Evolutionary conservation across 2,888 invertebrate species (phyloP).

Genomic region (Cephus sareptanus): DNA sequence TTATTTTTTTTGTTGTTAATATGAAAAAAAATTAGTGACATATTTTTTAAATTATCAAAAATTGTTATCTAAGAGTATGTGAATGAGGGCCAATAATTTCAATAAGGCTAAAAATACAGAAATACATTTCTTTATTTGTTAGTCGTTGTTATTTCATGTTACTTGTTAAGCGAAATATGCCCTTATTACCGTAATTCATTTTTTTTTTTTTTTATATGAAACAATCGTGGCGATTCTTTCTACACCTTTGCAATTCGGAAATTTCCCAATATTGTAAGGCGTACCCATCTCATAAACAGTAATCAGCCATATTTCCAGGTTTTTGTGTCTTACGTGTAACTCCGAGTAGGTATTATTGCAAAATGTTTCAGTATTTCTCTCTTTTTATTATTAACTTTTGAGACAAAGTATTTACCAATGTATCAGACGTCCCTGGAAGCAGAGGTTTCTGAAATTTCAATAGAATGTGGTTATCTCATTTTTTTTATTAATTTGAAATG

Average conservation of each 20-base stretch:
- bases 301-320: slow-evolving; percentile 53
- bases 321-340: slow-evolving; percentile 52
- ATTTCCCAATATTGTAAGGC: slow-evolving; percentile 8
- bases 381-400: background rate
- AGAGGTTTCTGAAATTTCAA: background rate
- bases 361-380: background rate
- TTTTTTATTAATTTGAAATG: background rate
- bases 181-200: background rate
- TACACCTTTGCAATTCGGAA: slow-evolving; percentile 38
- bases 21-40: background rate
- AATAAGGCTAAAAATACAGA: background rate
- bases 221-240: slow-evolving; percentile 17
- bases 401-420: background rate
- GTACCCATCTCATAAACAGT: slow-evolving; percentile 24
- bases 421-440: background rate
- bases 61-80: background rate
- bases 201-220: slow-evolving; percentile 4
- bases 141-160: background rate
- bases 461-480: background rate
- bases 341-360: slow-evolving; percentile 44
- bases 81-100: background rate
- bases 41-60: background rate
- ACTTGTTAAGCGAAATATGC: background rate
- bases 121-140: slow-evolving; percentile 1
- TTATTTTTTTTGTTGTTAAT: background rate